These are phyloP conservation scores for Dromococcyx pavoninus DNA, from an alignment of 2,797 vertebrate genomes.

Conservation along the genomic window DNA sequence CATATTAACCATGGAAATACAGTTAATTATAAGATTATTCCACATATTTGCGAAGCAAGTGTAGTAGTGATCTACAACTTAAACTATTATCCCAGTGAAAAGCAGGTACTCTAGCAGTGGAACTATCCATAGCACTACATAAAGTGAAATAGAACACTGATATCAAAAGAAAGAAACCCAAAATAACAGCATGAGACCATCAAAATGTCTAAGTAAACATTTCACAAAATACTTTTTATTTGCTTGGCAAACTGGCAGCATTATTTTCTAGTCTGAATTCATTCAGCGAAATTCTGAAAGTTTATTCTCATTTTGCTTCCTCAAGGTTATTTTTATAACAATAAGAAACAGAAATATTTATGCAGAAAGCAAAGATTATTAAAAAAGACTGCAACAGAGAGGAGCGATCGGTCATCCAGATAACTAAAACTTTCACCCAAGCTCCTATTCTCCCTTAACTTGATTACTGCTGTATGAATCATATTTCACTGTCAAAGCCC, in stretches of 20 bases:
- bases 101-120: background rate
- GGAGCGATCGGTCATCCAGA: background rate
- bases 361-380: background rate
- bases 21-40: too few relatives aligned
- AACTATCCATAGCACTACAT: background rate
- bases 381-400: background rate
- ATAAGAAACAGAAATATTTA: background rate
- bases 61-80: background rate
- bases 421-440: background rate
- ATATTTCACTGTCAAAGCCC: conserved; percentile 1
- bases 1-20: background rate
- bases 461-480: background rate
- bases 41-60: fast-evolving
- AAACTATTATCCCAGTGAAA: background rate
- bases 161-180: background rate
- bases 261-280: background rate
- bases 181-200: background rate
- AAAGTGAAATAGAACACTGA: background rate
- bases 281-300: background rate
- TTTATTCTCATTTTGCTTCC: background rate
- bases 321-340: background rate
- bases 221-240: background rate
- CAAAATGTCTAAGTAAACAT: background rate
- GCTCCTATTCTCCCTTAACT: background rate
- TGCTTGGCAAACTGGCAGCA: background rate